phyloP scores from a whole-genome alignment of 2,113 vertebrate species.

The Macrotus californicus region DNA sequence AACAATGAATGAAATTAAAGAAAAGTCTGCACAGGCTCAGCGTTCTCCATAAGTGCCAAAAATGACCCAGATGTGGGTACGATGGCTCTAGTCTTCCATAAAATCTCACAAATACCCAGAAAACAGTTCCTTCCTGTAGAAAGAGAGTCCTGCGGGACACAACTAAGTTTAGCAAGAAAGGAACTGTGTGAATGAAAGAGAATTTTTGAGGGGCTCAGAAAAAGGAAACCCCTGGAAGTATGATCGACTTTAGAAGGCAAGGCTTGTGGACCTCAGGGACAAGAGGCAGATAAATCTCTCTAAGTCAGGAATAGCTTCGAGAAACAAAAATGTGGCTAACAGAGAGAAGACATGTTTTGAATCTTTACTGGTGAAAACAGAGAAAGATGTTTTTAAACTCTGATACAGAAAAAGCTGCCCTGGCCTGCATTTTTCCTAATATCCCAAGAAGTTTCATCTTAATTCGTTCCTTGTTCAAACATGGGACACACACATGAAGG shows the following conservation, averaged over 20 bases:
- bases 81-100: neutral
- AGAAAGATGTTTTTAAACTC: neutral
- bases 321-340: neutral
- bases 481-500: neutral
- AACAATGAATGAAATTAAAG: neutral
- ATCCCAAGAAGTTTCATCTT: neutral
- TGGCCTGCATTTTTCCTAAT: neutral
- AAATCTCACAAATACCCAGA: neutral
- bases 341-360: neutral
- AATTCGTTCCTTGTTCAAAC: neutral
- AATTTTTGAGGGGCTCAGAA: neutral
- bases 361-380: neutral
- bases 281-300: neutral
- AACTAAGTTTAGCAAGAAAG: neutral
- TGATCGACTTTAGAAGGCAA: neutral
- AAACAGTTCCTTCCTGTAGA: neutral
- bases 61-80: neutral
- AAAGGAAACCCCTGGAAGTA: neutral
- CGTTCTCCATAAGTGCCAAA: neutral
- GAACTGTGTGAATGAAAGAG: neutral
- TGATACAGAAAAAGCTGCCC: neutral
- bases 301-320: neutral
- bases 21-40: neutral
- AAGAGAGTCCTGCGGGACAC: neutral
- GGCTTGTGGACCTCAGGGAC: neutral